Evolutionary conservation across 2,113 vertebrate genomes (phyloP).

Genomic region (Ailurus styani): DNA sequence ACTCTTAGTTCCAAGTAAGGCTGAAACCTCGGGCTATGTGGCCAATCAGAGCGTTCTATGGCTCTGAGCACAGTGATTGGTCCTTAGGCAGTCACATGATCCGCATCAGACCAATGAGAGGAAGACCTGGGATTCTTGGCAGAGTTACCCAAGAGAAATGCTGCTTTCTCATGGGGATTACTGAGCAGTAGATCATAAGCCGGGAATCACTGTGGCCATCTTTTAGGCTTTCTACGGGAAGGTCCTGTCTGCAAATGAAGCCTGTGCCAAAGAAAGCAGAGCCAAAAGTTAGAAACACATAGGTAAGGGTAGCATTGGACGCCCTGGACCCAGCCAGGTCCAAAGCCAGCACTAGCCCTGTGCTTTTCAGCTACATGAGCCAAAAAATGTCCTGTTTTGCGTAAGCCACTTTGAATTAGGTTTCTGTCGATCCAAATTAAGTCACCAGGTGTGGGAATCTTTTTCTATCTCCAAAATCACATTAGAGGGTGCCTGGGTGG

Average conservation of each 20-base stretch:
- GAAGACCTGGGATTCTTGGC: neutral
- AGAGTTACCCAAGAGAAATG: neutral
- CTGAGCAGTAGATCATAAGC: neutral
- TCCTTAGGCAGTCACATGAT: neutral
- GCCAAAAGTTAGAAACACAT: neutral
- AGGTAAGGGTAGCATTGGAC: neutral
- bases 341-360: neutral
- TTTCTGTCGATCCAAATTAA: neutral
- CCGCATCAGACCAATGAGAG: neutral
- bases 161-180: neutral
- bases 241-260: neutral
- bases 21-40: neutral
- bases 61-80: neutral
- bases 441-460: neutral
- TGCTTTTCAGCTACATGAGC: neutral
- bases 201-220: neutral
- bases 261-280: neutral
- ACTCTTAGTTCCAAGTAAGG: neutral
- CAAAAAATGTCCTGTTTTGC: neutral
- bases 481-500: no score
- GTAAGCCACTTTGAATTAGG: neutral
- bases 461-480: neutral
- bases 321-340: neutral
- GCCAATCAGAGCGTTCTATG: neutral
- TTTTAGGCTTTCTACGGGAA: neutral